phyloP scores from a whole-genome alignment of 1,140 invertebrate species.

The Danaus melanippus region DNA sequence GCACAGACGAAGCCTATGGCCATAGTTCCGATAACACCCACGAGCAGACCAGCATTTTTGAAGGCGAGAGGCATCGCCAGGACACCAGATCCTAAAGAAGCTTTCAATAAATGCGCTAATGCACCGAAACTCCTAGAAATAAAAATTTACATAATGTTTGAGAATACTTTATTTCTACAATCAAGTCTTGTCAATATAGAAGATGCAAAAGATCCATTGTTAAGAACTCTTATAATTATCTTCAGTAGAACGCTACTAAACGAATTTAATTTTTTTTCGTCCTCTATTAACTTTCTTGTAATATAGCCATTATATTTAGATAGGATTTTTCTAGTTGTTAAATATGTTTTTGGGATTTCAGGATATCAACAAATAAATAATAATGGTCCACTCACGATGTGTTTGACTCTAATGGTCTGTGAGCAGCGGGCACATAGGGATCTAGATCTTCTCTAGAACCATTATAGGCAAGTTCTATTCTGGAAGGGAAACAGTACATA shows the following conservation, averaged over 20 bases:
- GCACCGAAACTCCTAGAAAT: slow-evolving; percentile 79
- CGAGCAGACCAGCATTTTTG: slow-evolving; percentile 83
- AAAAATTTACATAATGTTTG: neutral
- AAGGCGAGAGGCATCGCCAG: slow-evolving; percentile 91
- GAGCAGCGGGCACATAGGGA: slow-evolving; percentile 51
- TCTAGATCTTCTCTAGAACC: slow-evolving; percentile 63
- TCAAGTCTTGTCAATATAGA: slow-evolving; percentile 6
- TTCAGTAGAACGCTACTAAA: too few relatives aligned
- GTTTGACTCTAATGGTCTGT: slow-evolving; percentile 51
- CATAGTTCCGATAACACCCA: slow-evolving; percentile 80
- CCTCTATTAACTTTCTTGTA: neutral
- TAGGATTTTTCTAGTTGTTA: neutral
- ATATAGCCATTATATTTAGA: neutral
- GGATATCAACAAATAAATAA: slow-evolving; percentile 1
- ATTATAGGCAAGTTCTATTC: slow-evolving; percentile 60
- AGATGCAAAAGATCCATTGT: neutral
- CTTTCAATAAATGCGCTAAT: slow-evolving; percentile 85
- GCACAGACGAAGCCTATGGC: slow-evolving; percentile 84
- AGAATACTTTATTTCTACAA: slow-evolving; percentile 1
- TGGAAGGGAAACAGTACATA: slow-evolving; percentile 26
- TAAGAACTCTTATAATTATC: neutral
- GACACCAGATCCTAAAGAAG: slow-evolving; percentile 90
- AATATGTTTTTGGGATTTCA: neutral
- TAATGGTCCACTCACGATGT: slow-evolving; percentile 52
- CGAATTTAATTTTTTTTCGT: too few relatives aligned